A percentile compares a stretch with the other conserved stretches of the same genome.
Evolutionary conservation across 2,888 invertebrate species (phyloP).

Genomic region (Anoplius nigerrimus): DNA sequence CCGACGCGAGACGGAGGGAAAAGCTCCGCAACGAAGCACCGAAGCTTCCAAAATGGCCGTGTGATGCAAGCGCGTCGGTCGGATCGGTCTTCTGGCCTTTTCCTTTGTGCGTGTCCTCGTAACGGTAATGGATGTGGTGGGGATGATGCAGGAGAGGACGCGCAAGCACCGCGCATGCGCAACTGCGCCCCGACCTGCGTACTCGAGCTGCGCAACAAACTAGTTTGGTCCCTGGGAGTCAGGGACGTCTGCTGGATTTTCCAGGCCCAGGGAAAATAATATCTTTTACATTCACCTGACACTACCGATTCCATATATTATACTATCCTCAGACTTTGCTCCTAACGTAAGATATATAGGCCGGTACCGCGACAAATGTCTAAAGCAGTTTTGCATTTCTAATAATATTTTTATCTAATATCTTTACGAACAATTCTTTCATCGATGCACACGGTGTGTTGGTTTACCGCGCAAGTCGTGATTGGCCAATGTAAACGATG

Average conservation of each 20-base stretch:
- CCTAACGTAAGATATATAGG: no score
- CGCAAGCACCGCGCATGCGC: constrained; percentile 67
- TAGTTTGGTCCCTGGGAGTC: constrained; percentile 48
- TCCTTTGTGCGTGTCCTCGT: constrained; percentile 74
- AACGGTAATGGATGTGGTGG: constrained; percentile 65
- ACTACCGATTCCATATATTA: no score
- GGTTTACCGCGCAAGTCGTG: no score
- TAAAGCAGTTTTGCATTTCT: no score
- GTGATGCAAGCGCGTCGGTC: constrained; percentile 73
- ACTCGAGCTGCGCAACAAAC: constrained; percentile 53
- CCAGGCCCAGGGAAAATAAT: constrained; percentile 21
- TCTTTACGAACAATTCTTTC: no score
- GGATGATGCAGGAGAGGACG: constrained; percentile 71
- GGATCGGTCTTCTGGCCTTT: constrained; percentile 66
- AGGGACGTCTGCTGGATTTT: constrained; percentile 51
- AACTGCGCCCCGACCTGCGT: constrained; percentile 44
- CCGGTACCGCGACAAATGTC: no score
- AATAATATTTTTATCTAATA: no score
- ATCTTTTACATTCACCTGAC: no score
- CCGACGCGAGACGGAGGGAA: constrained; percentile 42
- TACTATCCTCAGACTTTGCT: no score
- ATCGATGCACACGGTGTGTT: no score
- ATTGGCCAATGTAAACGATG: no score
- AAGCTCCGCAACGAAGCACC: constrained; percentile 70
- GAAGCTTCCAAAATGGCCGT: constrained; percentile 76